Evolutionary conservation across 1,140 invertebrate species (phyloP), one percentile per base, ranked within the genome.

Genomic region (Drosophila teissieri): DNA sequence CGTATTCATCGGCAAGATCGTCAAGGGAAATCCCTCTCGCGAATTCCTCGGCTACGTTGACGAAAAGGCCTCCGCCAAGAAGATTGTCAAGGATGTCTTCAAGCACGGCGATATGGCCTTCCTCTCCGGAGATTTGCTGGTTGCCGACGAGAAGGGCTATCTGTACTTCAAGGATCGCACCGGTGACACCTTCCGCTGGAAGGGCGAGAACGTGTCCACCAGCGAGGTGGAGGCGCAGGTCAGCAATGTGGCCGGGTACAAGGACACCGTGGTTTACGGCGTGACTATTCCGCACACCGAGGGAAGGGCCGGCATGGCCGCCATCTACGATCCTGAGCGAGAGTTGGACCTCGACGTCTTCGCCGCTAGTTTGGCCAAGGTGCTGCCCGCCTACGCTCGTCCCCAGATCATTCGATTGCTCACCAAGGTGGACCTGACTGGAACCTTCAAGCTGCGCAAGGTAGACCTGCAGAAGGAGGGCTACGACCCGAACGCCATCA

Each of bases 151-250:
- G 79, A 95, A 97, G 46, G 98, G 98, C 6, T 98, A 99, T 93
- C 93, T 99, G 61, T 99, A 96, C 93, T 99, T 99, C 93, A 97
- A 96, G 88, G 98, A 99, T 91, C 94, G 98, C 86, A 99, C 98
- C 0, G 98, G 98, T 2, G 98, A 99, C 92, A 99, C 98, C 11
- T 99, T 98, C 94, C 94, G 98, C 53, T 97, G 96, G 96, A 97
- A 98, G 92, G 98, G 99, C 17, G 99, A 99, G 93, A 99, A 99
- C 92, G 98, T 99, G 8, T 98, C 97, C 4, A 99, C 99, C 1
- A 96, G 96, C 7, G 99, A 99, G 94, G 96, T 99, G 1, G 99
- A 99, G 93, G 97, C 95, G 2, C 95, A 98, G 54, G 95, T 99
- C n/a, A 98, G 97, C 77, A 97, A 97, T 91, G 92, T 97, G 14